Conservation (phyloP, 2,113 vertebrate genomes). For the Chaenogobius annularis region DNA sequence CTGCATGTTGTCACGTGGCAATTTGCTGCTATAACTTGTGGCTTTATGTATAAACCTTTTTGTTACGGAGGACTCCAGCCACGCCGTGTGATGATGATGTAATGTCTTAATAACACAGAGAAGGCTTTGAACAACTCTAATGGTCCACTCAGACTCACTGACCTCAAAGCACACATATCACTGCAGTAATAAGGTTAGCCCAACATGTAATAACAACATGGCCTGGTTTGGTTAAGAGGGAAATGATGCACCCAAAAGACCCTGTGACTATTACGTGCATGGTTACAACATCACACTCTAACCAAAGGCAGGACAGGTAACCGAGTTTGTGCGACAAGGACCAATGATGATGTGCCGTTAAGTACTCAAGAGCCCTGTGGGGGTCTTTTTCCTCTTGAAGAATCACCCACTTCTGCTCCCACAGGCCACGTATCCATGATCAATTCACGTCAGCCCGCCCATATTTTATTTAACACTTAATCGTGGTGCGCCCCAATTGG, state of each 20-base stretch:
- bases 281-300: slow-evolving; percentile 32
- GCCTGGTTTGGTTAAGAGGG: slow-evolving; percentile 22
- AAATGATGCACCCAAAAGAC: slow-evolving; percentile 26
- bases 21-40: slow-evolving; percentile 2
- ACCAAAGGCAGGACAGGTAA: slow-evolving; percentile 42
- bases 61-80: slow-evolving; percentile 14
- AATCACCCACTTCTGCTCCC: slow-evolving; percentile 51
- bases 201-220: slow-evolving; percentile 21
- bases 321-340: slow-evolving; percentile 58
- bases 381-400: slow-evolving; percentile 56
- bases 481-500: slow-evolving; percentile 30
- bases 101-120: slow-evolving; percentile 43
- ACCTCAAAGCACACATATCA: slow-evolving; percentile 20
- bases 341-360: slow-evolving; percentile 61
- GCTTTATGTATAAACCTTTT: slow-evolving; percentile 6
- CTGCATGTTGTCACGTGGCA: not conserved
- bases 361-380: slow-evolving; percentile 50
- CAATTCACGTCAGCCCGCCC: slow-evolving; percentile 60
- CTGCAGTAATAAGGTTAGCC: slow-evolving; percentile 24
- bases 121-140: slow-evolving; percentile 7
- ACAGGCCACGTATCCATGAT: slow-evolving; percentile 52
- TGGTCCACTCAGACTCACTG: slow-evolving; percentile 28
- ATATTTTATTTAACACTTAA: slow-evolving; percentile 73
- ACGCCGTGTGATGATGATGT: slow-evolving; percentile 46
- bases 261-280: slow-evolving; percentile 29